Evolutionary conservation across 2,113 vertebrate species (phyloP), one percentile per base, ranked within the genome.

Genomic region (Lepisosteus osseus): DNA sequence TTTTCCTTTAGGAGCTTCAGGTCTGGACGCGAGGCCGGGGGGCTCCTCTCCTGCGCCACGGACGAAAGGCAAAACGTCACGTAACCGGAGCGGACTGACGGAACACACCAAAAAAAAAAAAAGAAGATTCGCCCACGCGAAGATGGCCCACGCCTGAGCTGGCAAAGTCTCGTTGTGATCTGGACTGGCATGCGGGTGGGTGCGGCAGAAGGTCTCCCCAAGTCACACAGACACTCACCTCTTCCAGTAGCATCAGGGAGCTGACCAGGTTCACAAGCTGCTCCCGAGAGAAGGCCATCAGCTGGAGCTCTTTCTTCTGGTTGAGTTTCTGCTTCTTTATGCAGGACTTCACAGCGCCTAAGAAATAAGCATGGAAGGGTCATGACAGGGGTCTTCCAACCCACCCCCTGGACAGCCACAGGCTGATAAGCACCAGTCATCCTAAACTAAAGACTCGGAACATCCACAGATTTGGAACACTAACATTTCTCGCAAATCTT

Each of bases 1-100:
- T 91, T 86, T 0, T 90, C 87, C 64, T 89, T 87, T 54, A 90
- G 78, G 57, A 76, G 78, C 74, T 88, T 89, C 66, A 91, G 72
- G 73, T 82, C 85, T 2, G 84, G 77, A 0, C 82, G 75, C 7
- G 77, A 62, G 14, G 69, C 65, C 43, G 67, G 68, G 29, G 78
- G 71, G 61, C 79, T 82, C 44, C 83, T 80, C 62, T 82, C 86
- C 86, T 89, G 12, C 3, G n/a, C 41, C 3, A 43, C 5, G 29
- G 2, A 63, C 7, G 29, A 29, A 29, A 29, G 29, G 29, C 29
- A 29, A 29, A 29, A 29, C 29, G 29, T 29, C 29, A 29, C 29
- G 29, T 29, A 29, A 29, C 29, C 29, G 29, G 29, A 29, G 29
- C 29, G 29, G 29, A 29, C 29, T 29, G 29, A 29, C 29, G 2